Evolutionary conservation across 2,113 vertebrate genomes (phyloP).

Genomic region (Tursiops truncatus): DNA sequence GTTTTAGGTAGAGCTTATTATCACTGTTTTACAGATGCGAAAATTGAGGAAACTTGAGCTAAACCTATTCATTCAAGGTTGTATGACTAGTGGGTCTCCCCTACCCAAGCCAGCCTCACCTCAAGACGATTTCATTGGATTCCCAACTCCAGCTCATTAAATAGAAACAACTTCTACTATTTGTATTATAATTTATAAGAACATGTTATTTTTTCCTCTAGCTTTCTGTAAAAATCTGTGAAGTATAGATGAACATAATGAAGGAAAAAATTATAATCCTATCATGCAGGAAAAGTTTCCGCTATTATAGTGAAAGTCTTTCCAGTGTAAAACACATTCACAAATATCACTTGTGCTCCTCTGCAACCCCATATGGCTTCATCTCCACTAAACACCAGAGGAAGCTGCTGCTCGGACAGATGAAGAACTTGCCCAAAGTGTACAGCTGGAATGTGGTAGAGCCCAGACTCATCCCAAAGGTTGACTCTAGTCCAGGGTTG

Average conservation of each 20-base stretch:
- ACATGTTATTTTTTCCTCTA: background rate
- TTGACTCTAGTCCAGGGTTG: background rate
- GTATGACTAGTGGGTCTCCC: background rate
- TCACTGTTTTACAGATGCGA: background rate
- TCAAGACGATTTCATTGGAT: background rate
- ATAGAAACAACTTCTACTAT: background rate
- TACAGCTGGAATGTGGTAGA: background rate
- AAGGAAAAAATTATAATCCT: background rate
- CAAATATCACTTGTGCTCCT: background rate
- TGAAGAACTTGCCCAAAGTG: background rate
- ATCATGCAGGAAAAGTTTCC: background rate
- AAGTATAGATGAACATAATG: background rate
- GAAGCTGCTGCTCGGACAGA: background rate
- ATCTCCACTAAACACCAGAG: background rate
- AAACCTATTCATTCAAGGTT: background rate
- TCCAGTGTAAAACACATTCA: background rate
- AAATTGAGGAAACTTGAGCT: background rate
- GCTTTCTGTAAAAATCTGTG: background rate
- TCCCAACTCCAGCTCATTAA: background rate
- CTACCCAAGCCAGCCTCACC: background rate
- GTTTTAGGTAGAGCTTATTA: background rate
- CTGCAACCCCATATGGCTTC: background rate
- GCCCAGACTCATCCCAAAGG: background rate
- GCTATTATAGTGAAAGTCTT: background rate
- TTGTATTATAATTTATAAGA: background rate